A percentile compares a stretch with the other conserved stretches of the same genome.
Evolutionary conservation across 2,113 vertebrate genomes (phyloP).

Genomic region (Nanorana parkeri): DNA sequence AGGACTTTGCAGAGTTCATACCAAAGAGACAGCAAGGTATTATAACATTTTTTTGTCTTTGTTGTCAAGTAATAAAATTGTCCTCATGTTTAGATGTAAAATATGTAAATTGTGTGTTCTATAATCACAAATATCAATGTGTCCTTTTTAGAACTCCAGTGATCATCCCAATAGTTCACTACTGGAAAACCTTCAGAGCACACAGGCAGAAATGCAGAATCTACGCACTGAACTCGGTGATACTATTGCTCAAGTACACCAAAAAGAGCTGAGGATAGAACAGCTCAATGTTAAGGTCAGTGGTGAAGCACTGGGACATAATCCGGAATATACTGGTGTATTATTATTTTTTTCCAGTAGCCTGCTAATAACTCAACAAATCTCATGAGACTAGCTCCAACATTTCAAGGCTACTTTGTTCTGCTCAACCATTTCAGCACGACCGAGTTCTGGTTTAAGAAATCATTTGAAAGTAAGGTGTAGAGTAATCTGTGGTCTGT

Average conservation of each 20-base stretch:
- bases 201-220: constrained; percentile 66
- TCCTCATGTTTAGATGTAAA: background rate
- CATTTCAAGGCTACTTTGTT: no score
- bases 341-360: no score
- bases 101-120: background rate
- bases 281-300: constrained; percentile 78
- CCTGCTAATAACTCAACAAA: no score
- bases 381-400: no score
- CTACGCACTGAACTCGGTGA: constrained; percentile 72
- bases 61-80: background rate
- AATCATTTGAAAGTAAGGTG: no score
- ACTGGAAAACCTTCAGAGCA: constrained; percentile 58
- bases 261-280: constrained; percentile 79
- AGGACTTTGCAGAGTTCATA: constrained; percentile 11
- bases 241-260: constrained; percentile 77
- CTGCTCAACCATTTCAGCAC: no score
- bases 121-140: background rate
- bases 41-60: background rate
- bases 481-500: no score
- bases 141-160: constrained; percentile 63
- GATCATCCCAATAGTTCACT: constrained; percentile 36
- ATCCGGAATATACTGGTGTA: background rate
- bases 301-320: background rate
- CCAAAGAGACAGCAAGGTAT: constrained; percentile 12
- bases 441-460: no score